A percentile compares a stretch with the other conserved stretches of the same genome.
phyloP scores from a whole-genome alignment of 2,888 invertebrate species.

The Clitarchus hookeri region DNA sequence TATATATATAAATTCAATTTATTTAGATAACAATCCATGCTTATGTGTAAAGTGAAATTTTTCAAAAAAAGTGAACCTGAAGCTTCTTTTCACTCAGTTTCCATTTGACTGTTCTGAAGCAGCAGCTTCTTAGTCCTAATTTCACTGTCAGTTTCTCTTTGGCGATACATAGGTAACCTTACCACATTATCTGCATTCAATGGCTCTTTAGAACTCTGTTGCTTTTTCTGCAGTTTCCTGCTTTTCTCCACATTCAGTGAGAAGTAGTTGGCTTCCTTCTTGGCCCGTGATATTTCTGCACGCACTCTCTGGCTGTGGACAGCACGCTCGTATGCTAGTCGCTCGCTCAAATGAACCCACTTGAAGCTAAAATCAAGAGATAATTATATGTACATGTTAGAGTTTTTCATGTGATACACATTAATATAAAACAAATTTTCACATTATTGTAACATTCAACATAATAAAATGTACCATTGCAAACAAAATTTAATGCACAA shows the following conservation, averaged over 20 bases:
- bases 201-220: background rate
- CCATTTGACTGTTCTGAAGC: background rate
- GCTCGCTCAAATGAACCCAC: conserved; percentile 94
- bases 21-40: no score
- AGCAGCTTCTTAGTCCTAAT: background rate
- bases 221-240: conserved; percentile 59
- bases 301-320: conserved; percentile 83
- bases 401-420: no score
- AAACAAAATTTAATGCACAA: no score
- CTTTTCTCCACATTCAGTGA: conserved; percentile 80
- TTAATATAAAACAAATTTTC: no score
- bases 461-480: no score
- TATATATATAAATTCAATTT: no score
- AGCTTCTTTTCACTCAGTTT: background rate
- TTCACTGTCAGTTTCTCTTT: conserved; percentile 4
- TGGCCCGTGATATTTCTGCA: conserved; percentile 88
- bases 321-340: conserved; percentile 90
- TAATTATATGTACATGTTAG: no score
- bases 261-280: conserved; percentile 87
- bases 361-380: conserved; percentile 69
- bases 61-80: no score
- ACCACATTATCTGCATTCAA: background rate
- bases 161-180: background rate
- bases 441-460: no score
- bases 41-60: no score